phyloP scores from a whole-genome alignment of 2,113 vertebrate species.

The Hipposideros armiger region DNA sequence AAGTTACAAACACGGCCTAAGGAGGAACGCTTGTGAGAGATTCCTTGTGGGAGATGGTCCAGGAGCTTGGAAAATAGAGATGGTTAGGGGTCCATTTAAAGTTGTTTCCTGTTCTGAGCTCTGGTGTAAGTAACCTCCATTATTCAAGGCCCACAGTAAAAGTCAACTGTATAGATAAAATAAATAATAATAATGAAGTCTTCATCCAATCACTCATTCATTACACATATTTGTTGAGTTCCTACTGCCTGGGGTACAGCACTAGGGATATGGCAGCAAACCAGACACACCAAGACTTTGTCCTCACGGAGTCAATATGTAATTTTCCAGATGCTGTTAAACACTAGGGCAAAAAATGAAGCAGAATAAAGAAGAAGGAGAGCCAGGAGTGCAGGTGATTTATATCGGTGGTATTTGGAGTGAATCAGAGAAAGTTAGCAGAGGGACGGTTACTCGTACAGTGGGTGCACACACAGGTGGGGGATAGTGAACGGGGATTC shows the following conservation, averaged over 20 bases:
- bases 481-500: neutral
- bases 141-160: neutral
- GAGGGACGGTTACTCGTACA: neutral
- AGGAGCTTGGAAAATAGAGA: slow-evolving; percentile 24
- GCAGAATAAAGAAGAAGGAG: neutral
- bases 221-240: neutral
- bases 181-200: neutral
- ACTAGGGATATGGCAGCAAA: neutral
- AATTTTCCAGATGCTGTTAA: neutral
- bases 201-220: neutral
- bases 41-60: too few species aligned
- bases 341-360: neutral
- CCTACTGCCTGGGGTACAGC: neutral
- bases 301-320: neutral
- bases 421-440: neutral
- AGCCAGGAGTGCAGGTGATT: neutral
- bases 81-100: neutral
- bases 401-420: too few species aligned
- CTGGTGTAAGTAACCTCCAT: neutral
- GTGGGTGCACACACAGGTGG: neutral
- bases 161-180: neutral
- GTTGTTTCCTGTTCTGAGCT: neutral
- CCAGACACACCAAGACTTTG: neutral
- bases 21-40: neutral
- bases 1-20: neutral